Base-by-base conservation (phyloP, 2,888 invertebrate genomes). In the Ichneumoninae sp. region DNA sequence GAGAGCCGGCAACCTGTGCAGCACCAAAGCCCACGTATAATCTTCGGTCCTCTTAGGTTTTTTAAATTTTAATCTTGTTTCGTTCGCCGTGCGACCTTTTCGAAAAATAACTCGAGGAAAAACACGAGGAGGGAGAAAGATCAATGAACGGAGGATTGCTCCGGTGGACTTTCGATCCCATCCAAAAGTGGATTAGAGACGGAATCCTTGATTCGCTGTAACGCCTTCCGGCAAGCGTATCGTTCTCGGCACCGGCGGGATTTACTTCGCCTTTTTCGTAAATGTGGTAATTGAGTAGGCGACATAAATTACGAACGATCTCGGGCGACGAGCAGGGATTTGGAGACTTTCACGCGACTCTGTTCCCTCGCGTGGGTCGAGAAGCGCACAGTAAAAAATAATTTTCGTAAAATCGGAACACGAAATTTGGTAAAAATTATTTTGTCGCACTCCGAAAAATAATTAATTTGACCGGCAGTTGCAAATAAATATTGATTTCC, bases 261-360 rank as follows among this genome's bases (percentile, higher is more conserved):
- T 70, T 40, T 26, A 50, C 26, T 7, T 71, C 65, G 52, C 47
- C 40, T 62, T 65, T 79, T 71, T 60, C 30, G 10, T 57, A 26
- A 36, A 62, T 52, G 10, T 65, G 65, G 68, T 19, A 40, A 52
- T 44, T 26, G 69, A 50, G 47, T 16, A n/a, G 62, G 62, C 36
- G 75, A 69, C 57, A 62, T 70, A 70, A 80, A 80, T 80, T 75
- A 70, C 70, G 62, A 81, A 62, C 52, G 62, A 70, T 60, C 33
- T 62, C 40, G 54, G 19, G 72, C 22, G 54, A 22, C 8, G 22
- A 69, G 44, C 70, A 30, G 19, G 66, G 30, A 30, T 26, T 68
- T 47, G 72, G 19, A 52, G 57, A 80, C 72, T 80, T 74, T 80
- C 80, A 57, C 74, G 74, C 22, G 26, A 44, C 57, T 16, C 4